These are phyloP conservation scores for Epirrita christyi DNA, from an alignment of 2,888 invertebrate species.

Conservation along the genomic window DNA sequence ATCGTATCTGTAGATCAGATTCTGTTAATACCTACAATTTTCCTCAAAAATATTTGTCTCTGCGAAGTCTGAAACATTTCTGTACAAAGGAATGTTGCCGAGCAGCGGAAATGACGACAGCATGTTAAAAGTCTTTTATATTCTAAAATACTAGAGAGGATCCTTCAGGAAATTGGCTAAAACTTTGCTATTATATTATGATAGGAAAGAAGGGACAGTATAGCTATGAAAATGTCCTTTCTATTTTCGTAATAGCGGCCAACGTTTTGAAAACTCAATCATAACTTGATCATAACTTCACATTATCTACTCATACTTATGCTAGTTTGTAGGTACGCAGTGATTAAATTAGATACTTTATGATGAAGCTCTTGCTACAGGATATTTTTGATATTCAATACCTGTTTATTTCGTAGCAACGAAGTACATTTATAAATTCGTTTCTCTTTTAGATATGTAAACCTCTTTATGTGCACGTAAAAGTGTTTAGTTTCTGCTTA, in stretches of 20 bases:
- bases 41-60: slow-evolving; percentile 8
- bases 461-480: no score
- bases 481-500: no score
- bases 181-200: neutral
- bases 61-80: neutral
- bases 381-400: no score
- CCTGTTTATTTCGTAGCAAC: no score
- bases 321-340: no score
- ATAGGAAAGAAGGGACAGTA: neutral
- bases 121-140: no score
- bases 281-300: slow-evolving; percentile 11
- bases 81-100: neutral
- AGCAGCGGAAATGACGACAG: no score
- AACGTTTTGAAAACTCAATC: slow-evolving; percentile 13
- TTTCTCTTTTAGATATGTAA: no score
- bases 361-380: no score
- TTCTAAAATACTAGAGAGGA: no score
- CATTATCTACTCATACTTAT: neutral
- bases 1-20: slow-evolving; percentile 8
- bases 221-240: neutral
- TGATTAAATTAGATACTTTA: no score
- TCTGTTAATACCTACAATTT: slow-evolving; percentile 1
- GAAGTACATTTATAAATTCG: no score
- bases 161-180: neutral
- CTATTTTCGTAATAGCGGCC: slow-evolving; percentile 1